Base-by-base conservation (phyloP, 37 sponge, comb jelly and placozoan species). In the Cliona cf. orientalis region DNA sequence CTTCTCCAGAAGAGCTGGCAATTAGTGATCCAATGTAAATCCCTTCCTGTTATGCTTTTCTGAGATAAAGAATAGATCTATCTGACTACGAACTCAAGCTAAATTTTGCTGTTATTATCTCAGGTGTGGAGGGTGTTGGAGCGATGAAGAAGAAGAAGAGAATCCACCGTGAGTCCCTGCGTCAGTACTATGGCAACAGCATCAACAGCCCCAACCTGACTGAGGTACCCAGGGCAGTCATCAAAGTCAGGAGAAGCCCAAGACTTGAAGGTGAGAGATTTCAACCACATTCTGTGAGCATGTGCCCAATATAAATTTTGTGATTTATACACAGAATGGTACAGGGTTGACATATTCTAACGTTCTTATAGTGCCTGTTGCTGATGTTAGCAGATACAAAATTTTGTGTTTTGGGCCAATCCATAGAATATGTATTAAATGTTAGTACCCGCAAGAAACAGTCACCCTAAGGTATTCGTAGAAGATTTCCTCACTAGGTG, bases 151-250 rank as follows among this genome's bases (percentile, higher is more conserved):
- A 49, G 17, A 68, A 33, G 36, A 55, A 57, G 60, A 73, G 17
- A 39, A 70, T 85, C 36, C 59, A 68, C 5, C 46, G 69, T n/a
- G 56, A 44, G 25, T 25, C 75, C 5, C 49, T 83, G 73, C 35
- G 78, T 11, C 5, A 35, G 57, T 85, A 46, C 57, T 76, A 84
- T 3, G 74, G 70, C n/a, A 71, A 29, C 58, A 72, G 61, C 60
- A 58, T 80, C n/a, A 28, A 82, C n/a, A 71, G 73, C 26, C 73
- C 82, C 21, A 43, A 78, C 21, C 66, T 63, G 9, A 63, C 37
- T n/a, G 34, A 43, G 3, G 66, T 78, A 12, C 68, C 49, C 2
- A 28, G 23, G 46, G 65, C 28, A 36, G 31, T 33, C 12, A 31
- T 65, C 22, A 46, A 34, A 2, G 56, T 73, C 42, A 36, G 74